phyloP scores from a whole-genome alignment of 2,888 invertebrate species.

The Drosophila testacea region DNA sequence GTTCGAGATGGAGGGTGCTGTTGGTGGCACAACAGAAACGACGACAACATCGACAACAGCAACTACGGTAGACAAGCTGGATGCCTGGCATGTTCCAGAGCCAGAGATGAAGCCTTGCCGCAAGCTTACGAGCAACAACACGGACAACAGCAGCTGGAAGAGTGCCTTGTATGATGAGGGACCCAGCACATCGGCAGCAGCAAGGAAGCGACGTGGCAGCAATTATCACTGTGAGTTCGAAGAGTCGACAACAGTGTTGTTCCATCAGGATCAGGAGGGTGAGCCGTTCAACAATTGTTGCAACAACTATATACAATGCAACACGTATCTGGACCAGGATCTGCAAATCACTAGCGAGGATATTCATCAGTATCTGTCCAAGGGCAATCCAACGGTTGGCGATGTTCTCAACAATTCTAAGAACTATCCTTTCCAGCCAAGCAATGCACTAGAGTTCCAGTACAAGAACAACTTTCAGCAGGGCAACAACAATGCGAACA shows the following conservation, averaged over 20 bases:
- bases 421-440: constrained; percentile 84
- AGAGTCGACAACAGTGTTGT: constrained; percentile 84
- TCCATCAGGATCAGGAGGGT: constrained; percentile 84
- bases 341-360: constrained; percentile 85
- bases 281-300: constrained; percentile 85
- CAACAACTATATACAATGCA: constrained; percentile 85
- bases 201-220: constrained; percentile 81
- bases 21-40: constrained; percentile 44
- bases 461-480: constrained; percentile 85
- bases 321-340: constrained; percentile 84
- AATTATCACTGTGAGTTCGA: constrained; percentile 81
- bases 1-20: constrained; percentile 70
- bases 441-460: constrained; percentile 84
- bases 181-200: constrained; percentile 74
- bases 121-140: constrained; percentile 60
- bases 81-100: constrained; percentile 72
- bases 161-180: constrained; percentile 67
- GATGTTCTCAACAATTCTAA: constrained; percentile 84
- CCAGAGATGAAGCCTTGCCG: constrained; percentile 66
- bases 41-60: neutral
- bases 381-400: constrained; percentile 79
- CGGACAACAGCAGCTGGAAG: constrained; percentile 60
- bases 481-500: constrained; percentile 50
- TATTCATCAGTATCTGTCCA: constrained; percentile 84
- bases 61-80: constrained; percentile 52